Percentiles rank a stretch among this genome's conserved stretches.
These are phyloP conservation scores for Linnaemya vulpina DNA, from an alignment of 2,888 invertebrate species.

Conservation along the genomic window DNA sequence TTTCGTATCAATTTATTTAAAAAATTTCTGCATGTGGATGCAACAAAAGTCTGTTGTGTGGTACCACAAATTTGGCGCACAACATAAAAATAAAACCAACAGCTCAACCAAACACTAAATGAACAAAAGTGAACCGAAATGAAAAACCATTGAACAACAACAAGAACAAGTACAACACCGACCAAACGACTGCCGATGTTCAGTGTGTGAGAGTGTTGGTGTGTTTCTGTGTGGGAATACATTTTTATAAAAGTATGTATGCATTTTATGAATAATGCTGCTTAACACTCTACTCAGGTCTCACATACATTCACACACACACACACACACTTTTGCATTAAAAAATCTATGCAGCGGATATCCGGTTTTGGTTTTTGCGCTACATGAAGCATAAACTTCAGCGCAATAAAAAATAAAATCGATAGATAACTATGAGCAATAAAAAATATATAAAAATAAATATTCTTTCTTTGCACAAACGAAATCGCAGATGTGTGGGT, in stretches of 20 bases:
- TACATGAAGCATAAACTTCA: constrained; percentile 62
- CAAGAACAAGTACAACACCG: background rate
- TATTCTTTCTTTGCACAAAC: background rate
- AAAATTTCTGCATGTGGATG: constrained; percentile 28
- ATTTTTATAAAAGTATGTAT: constrained; percentile 38
- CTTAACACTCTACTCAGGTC: constrained; percentile 20
- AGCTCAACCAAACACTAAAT: constrained; percentile 51
- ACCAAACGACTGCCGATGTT: background rate
- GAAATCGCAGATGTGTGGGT: background rate
- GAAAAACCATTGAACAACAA: constrained; percentile 55
- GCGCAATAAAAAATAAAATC: constrained; percentile 6
- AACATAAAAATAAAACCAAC: constrained; percentile 61
- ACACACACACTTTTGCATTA: constrained; percentile 6
- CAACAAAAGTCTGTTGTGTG: constrained; percentile 63
- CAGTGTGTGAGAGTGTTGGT: constrained; percentile 12
- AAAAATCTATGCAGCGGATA: constrained; percentile 65
- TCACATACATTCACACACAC: background rate
- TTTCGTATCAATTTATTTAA: constrained; percentile 11
- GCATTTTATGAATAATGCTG: constrained; percentile 47
- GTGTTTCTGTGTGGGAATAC: background rate
- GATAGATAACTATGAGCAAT: background rate
- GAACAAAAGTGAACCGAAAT: constrained; percentile 46
- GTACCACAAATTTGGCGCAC: constrained; percentile 65
- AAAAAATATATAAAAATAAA: background rate
- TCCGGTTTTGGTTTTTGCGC: constrained; percentile 66